Evolutionary conservation across 2,797 vertebrate genomes (phyloP), one percentile per base, ranked within the genome.

Genomic region (Hyperoplus lanceolatus): DNA sequence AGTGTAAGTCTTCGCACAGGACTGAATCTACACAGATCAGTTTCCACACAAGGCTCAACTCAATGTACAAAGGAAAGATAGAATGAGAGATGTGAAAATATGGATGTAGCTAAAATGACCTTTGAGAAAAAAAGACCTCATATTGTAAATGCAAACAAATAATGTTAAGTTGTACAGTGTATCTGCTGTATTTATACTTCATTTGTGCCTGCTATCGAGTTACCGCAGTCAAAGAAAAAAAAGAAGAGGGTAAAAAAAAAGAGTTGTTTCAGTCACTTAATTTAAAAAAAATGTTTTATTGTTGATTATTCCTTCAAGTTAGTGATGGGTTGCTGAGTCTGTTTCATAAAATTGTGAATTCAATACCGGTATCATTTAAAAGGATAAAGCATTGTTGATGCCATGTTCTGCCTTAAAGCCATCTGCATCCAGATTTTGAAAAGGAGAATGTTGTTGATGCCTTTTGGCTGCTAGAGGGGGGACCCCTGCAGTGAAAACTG

Each of bases 401-500:
- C 59, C 1, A 39, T 48, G 6, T 39, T 51, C 29, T 57, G 56
- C 29, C 42, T 4, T 16, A 21, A 60, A 85, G 29, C 38, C 41
- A 8, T 81, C 56, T 81, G 55, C 53, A 61, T 70, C 45, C 43
- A 63, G 6, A 62, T 18, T 81, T 51, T 77, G 46, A 70, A 80
- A 73, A 65, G 69, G 10, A 58, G 36, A 21, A 39, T 66, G 38
- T 48, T 54, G 21, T 54, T 63, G 81, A 51, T 51, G 70, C 88
- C 89, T 89, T 90, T 91, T 91, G 87, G 82, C 73, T 53, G 50
- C 58, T 57, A 2, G 46, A 67, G 49, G 83, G 76, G 73, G 42
- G 48, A 59, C 77, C 82, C 87, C 86, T 79, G 72, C 79, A 79
- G 85, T 84, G 79, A 87, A 83, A 89, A 76, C 62, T 77, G 79